Percentiles rank a stretch among this genome's conserved stretches.
Conservation (phyloP, 2,797 vertebrate species). For the Notamacropus eugenii region DNA sequence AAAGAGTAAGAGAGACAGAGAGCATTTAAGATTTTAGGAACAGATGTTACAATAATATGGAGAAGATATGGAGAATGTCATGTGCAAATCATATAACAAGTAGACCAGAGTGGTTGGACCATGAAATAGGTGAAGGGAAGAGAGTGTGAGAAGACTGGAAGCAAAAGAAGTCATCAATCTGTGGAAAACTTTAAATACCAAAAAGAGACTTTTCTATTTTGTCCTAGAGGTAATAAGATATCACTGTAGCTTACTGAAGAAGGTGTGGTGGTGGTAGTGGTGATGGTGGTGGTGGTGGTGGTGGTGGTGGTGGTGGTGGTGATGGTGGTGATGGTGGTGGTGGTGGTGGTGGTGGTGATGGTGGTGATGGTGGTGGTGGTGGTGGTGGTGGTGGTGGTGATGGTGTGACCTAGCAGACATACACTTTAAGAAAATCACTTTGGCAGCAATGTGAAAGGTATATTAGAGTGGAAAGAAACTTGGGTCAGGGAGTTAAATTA, state of each 20-base stretch:
- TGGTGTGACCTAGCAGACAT: neutral
- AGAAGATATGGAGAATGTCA: neutral
- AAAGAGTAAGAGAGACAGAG: neutral
- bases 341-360: too few species aligned
- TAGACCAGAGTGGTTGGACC: neutral
- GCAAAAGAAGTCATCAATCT: neutral
- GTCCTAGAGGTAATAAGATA: neutral
- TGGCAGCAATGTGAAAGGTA: neutral
- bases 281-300: neutral
- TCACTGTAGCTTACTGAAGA: neutral
- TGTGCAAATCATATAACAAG: neutral
- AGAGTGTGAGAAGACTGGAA: neutral
- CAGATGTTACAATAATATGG: neutral
- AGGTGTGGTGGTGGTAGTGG: neutral
- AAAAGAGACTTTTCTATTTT: neutral
- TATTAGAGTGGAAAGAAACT: neutral
- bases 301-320: too few species aligned
- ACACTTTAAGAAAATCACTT: neutral
- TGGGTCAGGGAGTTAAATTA: neutral
- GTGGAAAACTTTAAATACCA: neutral
- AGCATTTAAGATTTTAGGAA: neutral
- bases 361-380: too few species aligned
- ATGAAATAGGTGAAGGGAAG: neutral
- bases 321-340: too few species aligned
- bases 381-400: neutral